A percentile compares a stretch with the other conserved stretches of the same genome.
Evolutionary conservation across 2,888 invertebrate genomes (phyloP).

Genomic region (Caenorhabditis doughertyi): DNA sequence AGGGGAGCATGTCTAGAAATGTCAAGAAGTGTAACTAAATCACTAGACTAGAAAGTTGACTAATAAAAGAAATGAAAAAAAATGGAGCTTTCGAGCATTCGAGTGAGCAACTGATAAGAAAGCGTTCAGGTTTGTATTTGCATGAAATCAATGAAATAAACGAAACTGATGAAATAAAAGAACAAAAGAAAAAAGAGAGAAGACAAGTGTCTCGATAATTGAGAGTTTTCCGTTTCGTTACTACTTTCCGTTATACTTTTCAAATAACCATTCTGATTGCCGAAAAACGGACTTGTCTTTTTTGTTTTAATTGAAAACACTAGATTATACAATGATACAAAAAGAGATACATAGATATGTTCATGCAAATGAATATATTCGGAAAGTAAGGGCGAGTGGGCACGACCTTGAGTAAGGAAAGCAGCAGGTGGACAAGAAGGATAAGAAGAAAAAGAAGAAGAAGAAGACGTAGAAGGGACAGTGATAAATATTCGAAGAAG

Average conservation of each 20-base stretch:
- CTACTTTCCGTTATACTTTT: background rate
- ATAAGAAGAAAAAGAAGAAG: constrained; percentile 2
- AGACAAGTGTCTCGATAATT: constrained; percentile 18
- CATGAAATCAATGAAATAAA: background rate
- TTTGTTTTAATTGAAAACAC: constrained; percentile 9
- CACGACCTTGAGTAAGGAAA: constrained; percentile 53
- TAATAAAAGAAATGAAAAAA: background rate
- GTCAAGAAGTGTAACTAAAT: constrained; percentile 7
- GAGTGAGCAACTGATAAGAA: constrained; percentile 7
- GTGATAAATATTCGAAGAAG: constrained; percentile 56
- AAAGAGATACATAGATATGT: constrained; percentile 44
- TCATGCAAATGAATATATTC: constrained; percentile 55
- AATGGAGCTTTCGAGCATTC: constrained; percentile 51
- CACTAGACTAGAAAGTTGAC: constrained; percentile 23
- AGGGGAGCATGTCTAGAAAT: constrained; percentile 16
- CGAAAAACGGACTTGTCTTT: constrained; percentile 24
- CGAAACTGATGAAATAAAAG: background rate
- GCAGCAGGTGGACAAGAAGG: constrained; percentile 48
- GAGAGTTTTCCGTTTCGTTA: constrained; percentile 28
- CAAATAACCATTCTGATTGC: background rate
- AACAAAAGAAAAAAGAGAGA: background rate
- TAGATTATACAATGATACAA: constrained; percentile 33
- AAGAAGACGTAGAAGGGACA: constrained; percentile 12
- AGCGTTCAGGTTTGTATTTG: background rate
- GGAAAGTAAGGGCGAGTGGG: constrained; percentile 26